Base-by-base conservation (phyloP, 2,113 vertebrate genomes). In the Craseonycteris thonglongyai region DNA sequence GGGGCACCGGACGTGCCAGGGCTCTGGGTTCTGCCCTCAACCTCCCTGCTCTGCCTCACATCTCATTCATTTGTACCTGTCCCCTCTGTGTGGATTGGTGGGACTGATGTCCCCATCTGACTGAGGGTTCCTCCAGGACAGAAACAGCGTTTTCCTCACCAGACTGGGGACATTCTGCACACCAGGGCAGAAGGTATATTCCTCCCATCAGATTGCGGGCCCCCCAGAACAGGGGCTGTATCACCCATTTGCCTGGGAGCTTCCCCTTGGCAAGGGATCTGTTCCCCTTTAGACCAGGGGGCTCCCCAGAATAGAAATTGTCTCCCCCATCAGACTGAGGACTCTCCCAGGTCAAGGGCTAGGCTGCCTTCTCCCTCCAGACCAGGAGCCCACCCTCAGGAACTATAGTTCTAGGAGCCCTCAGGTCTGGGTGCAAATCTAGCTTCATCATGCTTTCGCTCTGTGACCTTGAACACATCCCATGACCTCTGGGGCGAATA, bases 391-490 rank as follows among this genome's bases (percentile, higher is more conserved):
- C 35, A 22, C 21, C 14, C 42, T 58, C 26, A 35, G 49, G 16
- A 33, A 49, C 33, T 26, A 0, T 21, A 47, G 65, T 33, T 80
- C 63, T n/a, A 35, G 54, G 54, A 71, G 71, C 49, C 51, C 45
- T 88, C 12, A 1, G 28, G 65, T 56, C 79, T 75, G 24, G 21
- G 14, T 58, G 6, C 38, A 42, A 56, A 49, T 21, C 61, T 65
- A 51, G 24, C 30, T 58, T 81, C 38, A 66, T 40, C 38, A 13
- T 7, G 30, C 30, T 38, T 28, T 63, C 51, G 18, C n/a, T 89
- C 59, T 84, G n/a, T 79, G 85, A 93, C 80, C 80, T 95, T 96
- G 63, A 90, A 59, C 56, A 83, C 91, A 63, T 82, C 85, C 49
- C 49, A 22, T 35, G 61, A 92, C 61, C 74, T 82, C 59, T 87